Percentiles rank a stretch among this genome's conserved stretches.
phyloP scores from a whole-genome alignment of 2,888 invertebrate genomes.

The Dioctria linearis region DNA sequence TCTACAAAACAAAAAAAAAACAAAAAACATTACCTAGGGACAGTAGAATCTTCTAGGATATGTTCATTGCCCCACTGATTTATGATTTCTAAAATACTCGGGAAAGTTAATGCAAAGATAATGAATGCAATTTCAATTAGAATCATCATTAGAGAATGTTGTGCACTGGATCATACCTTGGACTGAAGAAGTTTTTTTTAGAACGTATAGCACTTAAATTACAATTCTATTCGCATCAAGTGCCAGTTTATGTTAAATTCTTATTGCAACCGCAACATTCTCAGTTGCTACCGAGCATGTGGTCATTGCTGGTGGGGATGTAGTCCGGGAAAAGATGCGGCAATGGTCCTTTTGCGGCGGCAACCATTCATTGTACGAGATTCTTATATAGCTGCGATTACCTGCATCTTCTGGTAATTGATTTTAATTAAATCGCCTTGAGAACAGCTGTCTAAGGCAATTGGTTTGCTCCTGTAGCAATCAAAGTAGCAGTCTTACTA shows the following conservation, averaged over 20 bases:
- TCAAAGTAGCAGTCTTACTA: not conserved
- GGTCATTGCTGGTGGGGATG: not conserved
- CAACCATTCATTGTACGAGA: not conserved
- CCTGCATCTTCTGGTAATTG: constrained; percentile 37
- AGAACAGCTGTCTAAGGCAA: constrained; percentile 14
- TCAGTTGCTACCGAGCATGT: not conserved
- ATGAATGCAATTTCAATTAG: constrained; percentile 37
- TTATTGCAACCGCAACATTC: constrained; percentile 6
- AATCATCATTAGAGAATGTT: constrained; percentile 29
- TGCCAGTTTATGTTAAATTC: constrained; percentile 30
- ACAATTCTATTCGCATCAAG: constrained; percentile 22
- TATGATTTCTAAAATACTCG: no score
- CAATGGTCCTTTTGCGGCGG: not conserved
- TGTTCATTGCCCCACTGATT: no score
- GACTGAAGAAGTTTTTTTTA: not conserved
- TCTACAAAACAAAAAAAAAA: no score
- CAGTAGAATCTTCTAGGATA: no score
- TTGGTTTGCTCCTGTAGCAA: not conserved
- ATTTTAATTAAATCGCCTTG: constrained; percentile 38
- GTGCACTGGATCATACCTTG: not conserved
- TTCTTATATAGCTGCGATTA: constrained; percentile 10
- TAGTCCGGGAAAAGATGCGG: not conserved
- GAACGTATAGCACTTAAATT: constrained; percentile 9
- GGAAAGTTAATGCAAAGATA: constrained; percentile 14
- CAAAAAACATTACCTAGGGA: no score